Conservation (phyloP, 1,140 invertebrate genomes). For the Leptoteleia sp. region DNA sequence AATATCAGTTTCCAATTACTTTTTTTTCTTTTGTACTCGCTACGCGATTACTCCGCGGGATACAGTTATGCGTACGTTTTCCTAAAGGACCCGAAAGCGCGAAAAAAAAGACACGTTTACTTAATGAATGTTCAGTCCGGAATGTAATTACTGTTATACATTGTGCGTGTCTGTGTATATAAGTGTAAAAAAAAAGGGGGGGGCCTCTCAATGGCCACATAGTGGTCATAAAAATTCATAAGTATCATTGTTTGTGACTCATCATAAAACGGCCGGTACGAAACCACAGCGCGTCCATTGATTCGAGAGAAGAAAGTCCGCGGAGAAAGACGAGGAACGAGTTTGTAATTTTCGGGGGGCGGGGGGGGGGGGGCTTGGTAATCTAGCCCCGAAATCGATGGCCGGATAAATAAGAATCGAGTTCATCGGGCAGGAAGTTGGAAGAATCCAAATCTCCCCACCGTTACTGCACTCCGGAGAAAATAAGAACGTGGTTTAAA, state of each 20-base stretch:
- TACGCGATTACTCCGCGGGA: neutral
- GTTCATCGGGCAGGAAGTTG: constrained; percentile 44
- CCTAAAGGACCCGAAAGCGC: neutral
- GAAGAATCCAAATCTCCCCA: no score
- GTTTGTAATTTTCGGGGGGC: constrained; percentile 5
- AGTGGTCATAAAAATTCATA: constrained; percentile 33
- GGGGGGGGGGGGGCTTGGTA: no score
- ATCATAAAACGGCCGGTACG: no score
- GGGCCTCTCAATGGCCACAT: no score
- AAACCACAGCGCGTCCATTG: constrained; percentile 10
- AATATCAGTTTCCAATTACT: no score
- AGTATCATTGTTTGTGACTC: constrained; percentile 47
- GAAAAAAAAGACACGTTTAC: constrained; percentile 7
- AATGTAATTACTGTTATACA: constrained; percentile 36
- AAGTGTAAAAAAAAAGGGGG: constrained; percentile 7
- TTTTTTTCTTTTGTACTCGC: constrained; percentile 1
- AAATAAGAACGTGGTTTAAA: no score
- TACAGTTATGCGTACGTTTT: constrained; percentile 22
- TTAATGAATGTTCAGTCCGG: constrained; percentile 19
- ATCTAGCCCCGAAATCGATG: constrained; percentile 50
- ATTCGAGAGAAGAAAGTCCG: constrained; percentile 29
- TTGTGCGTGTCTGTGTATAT: no score
- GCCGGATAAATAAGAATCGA: constrained; percentile 51
- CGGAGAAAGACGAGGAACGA: constrained; percentile 19
- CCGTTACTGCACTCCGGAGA: no score